Evolutionary conservation across 2,113 vertebrate genomes (phyloP).

Genomic region (Fulmarus glacialis): DNA sequence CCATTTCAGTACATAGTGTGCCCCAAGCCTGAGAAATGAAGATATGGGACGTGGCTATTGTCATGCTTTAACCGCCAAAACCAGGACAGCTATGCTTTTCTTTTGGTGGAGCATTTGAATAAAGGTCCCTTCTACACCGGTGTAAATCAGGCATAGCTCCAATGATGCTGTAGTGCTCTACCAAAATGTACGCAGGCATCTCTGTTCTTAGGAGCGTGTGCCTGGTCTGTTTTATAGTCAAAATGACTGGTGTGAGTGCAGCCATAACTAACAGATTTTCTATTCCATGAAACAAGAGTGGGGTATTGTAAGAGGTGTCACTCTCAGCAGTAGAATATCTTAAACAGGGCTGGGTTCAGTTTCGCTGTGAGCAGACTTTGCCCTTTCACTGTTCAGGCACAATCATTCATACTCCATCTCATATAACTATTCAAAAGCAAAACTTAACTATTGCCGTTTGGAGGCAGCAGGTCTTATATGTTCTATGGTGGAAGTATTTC

Average conservation of each 20-base stretch:
- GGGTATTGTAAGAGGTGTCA: not conserved
- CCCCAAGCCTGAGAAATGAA: not conserved
- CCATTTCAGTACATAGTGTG: not conserved
- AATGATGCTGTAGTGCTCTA: not conserved
- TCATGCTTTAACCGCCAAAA: too few relatives aligned
- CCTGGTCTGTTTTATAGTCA: not conserved
- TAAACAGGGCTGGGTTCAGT: not conserved
- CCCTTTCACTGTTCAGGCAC: not conserved
- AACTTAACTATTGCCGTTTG: not conserved
- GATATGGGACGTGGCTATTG: not conserved
- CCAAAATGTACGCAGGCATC: not conserved
- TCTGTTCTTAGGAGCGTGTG: not conserved
- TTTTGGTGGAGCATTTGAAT: not conserved
- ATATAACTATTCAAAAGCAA: not conserved
- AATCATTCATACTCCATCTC: not conserved
- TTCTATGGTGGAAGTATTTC: not conserved
- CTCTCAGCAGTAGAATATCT: not conserved
- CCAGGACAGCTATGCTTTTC: not conserved
- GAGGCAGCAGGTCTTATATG: not conserved
- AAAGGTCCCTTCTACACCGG: not conserved
- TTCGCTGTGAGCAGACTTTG: not conserved
- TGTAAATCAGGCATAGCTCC: not conserved
- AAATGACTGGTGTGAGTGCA: not conserved
- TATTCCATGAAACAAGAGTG: not conserved
- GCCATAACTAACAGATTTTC: not conserved